Evolutionary conservation across 2,113 vertebrate genomes (phyloP), one percentile per base, ranked within the genome.

Genomic region (Mionectes macconnelli): DNA sequence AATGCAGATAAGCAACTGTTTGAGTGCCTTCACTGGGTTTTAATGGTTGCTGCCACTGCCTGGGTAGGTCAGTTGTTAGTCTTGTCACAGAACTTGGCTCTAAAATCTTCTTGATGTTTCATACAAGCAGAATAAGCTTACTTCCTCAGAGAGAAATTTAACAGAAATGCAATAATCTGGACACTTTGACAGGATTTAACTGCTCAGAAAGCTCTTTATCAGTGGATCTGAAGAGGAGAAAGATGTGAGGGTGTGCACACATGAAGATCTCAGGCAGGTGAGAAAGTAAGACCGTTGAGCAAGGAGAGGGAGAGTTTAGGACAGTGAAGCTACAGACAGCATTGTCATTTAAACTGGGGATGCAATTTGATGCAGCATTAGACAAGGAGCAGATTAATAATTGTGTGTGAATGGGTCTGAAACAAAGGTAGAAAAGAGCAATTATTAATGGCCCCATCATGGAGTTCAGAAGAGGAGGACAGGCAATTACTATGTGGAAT

Each of bases 391-490:
- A 79, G 62, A 69, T 55, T 20, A 77, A 22, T 47, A 62, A n/a
- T 3, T 85, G 27, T 27, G 35, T 35, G 42, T 21, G 37, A 2
- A 2, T 44, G 21, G 14, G 8, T 44, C 62, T 39, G 35, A 84
- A 83, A 72, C 33, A 60, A 66, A 90, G 67, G 19, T 52, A 69
- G 39, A 62, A 63, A 82, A 79, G 3, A 3, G 31, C 56, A 31
- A 4, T 52, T 91, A 16, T 73, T 64, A 56, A 52, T 33, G 37
- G 47, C 44, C 14, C 9, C 27, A 28, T 62, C 23, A 10, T 2
- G 7, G n/a, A 28, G 31, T 44, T 72, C 2, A 11, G 47, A 62
- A 62, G 45, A 76, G 59, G 7, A 53, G 3, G 1, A 33, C 0
- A 20, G 35, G 24, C 44, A 70, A 40, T 90, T 56, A 49, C 18